These are phyloP conservation scores for Vannuccia rotundouncinata DNA, from an alignment of 2,888 invertebrate species.

Conservation along the genomic window DNA sequence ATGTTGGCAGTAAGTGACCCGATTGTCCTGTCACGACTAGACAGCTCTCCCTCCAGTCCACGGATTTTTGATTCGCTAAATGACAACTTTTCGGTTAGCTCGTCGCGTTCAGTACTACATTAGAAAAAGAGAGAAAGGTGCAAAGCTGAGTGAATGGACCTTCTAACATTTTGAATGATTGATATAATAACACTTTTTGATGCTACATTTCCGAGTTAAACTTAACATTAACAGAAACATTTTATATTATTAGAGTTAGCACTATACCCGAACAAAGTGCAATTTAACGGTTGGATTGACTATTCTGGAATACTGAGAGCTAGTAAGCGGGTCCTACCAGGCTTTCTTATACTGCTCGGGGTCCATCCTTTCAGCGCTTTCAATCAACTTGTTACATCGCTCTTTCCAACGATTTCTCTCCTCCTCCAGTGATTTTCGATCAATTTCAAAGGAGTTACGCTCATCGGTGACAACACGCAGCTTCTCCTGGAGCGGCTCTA, in stretches of 20 bases:
- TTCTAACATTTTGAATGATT: too few species aligned
- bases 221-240: too few species aligned
- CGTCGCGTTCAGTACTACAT: not conserved
- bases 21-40: not conserved
- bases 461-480: conserved; percentile 13
- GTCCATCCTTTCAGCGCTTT: conserved; percentile 39
- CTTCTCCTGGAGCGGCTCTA: conserved; percentile 37
- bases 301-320: not conserved
- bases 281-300: too few species aligned
- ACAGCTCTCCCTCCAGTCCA: not conserved
- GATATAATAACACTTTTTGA: too few species aligned
- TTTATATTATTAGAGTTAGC: too few species aligned
- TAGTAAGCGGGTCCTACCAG: conserved; percentile 37
- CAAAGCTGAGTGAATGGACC: not conserved
- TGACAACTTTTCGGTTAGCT: not conserved
- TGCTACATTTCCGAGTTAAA: too few species aligned
- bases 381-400: conserved; percentile 37
- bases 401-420: conserved; percentile 40
- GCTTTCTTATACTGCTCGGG: conserved; percentile 38
- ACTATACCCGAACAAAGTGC: too few species aligned
- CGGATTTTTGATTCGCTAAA: not conserved
- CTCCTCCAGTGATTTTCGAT: conserved; percentile 28
- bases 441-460: not conserved
- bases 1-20: not conserved
- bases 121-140: not conserved